phyloP scores from a whole-genome alignment of 2,797 vertebrate species.

The Scyliorhinus canicula region DNA sequence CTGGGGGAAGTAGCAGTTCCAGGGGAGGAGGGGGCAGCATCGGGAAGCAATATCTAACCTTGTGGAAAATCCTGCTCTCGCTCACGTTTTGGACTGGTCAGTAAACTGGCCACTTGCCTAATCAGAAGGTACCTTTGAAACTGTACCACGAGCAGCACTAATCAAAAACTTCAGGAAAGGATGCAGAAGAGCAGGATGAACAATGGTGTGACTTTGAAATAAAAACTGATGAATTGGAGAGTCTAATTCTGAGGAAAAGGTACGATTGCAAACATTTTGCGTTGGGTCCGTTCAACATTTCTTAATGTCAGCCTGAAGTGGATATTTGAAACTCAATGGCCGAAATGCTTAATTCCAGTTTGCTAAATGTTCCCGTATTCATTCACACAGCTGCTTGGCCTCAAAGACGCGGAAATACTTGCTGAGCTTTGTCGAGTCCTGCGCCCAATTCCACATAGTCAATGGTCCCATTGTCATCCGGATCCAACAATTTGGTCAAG shows the following conservation, averaged over 20 bases:
- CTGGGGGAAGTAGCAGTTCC: background rate
- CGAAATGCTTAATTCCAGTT: background rate
- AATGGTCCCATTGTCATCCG: conserved; percentile 15
- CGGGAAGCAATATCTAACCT: too few species aligned
- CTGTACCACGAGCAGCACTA: background rate
- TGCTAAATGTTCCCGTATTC: background rate
- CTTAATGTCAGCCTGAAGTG: background rate
- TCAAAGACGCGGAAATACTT: background rate
- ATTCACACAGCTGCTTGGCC: background rate
- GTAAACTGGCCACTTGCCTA: background rate
- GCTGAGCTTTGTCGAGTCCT: conserved; percentile 41
- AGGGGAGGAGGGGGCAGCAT: background rate
- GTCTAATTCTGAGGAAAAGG: background rate
- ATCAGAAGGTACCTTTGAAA: too few species aligned
- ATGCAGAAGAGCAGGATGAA: background rate
- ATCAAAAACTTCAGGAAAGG: background rate
- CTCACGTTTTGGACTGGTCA: background rate
- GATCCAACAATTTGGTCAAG: conserved; percentile 43
- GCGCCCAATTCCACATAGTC: conserved; percentile 40
- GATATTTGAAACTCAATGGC: background rate
- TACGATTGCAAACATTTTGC: background rate
- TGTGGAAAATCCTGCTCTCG: background rate
- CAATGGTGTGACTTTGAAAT: background rate
- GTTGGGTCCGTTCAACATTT: background rate
- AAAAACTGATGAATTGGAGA: background rate